Evolutionary conservation across 2,113 vertebrate species (phyloP).

Genomic region (Saimiri boliviensis): DNA sequence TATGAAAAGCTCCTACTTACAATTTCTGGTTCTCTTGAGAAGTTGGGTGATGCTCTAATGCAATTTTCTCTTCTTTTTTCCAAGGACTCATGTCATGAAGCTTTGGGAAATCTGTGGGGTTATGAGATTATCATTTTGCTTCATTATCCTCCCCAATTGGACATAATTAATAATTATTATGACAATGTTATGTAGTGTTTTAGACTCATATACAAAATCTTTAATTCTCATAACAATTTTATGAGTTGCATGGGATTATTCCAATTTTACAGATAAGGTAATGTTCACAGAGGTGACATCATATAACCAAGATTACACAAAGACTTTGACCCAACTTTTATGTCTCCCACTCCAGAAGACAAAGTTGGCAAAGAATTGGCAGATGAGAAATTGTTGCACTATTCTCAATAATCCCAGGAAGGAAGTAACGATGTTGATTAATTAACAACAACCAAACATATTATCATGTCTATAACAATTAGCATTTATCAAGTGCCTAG

Average conservation of each 20-base stretch:
- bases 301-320: background rate
- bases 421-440: background rate
- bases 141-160: background rate
- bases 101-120: background rate
- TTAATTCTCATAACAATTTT: background rate
- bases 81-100: background rate
- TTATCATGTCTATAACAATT: rapidly evolving
- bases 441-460: background rate
- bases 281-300: background rate
- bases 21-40: background rate
- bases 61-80: background rate
- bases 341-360: background rate
- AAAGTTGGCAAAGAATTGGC: background rate
- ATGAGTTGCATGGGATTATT: background rate
- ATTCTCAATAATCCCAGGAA: background rate
- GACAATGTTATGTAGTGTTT: background rate
- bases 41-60: background rate
- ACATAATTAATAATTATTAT: background rate
- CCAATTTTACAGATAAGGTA: background rate
- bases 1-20: background rate
- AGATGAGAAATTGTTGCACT: background rate
- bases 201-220: background rate
- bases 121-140: background rate
- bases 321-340: background rate
- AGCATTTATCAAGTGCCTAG: background rate